Percentiles rank a stretch among this genome's conserved stretches.
phyloP scores from a whole-genome alignment of 92 coral and sea anemone genomes.

The Phenganax marumi region DNA sequence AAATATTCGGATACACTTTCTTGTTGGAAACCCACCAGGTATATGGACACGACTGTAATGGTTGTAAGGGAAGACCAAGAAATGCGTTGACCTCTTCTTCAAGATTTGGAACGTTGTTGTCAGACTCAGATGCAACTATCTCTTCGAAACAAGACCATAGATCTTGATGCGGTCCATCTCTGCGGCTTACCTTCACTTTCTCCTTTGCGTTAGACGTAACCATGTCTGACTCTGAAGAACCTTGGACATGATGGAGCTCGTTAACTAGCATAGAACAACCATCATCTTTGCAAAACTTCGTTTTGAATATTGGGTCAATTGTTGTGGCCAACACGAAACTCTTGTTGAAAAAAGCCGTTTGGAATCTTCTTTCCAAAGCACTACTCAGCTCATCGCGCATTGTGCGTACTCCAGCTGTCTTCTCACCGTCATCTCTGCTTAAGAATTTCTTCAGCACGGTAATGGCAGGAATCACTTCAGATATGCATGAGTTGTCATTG shows the following conservation, averaged over 20 bases:
- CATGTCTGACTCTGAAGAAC: conserved; percentile 19
- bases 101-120: conserved; percentile 6
- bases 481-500: conserved; percentile 23
- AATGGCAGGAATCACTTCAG: conserved; percentile 27
- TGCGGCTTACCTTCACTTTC: conserved; percentile 11
- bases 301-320: conserved; percentile 22
- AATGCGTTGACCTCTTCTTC: conserved; percentile 8
- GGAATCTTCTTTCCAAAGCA: conserved; percentile 15
- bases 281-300: conserved; percentile 26
- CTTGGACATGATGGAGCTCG: conserved; percentile 1
- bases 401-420: conserved; percentile 13
- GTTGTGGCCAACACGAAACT: conserved; percentile 1
- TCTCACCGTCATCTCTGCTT: conserved; percentile 33
- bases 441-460: conserved; percentile 39
- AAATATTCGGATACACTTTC: not conserved
- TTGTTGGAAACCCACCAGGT: not conserved
- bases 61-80: conserved; percentile 2
- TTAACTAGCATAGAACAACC: conserved; percentile 16
- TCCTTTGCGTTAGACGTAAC: not conserved
- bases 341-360: conserved; percentile 3
- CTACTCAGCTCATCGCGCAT: too few relatives aligned
- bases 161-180: not conserved
- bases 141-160: not conserved
- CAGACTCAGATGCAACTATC: conserved; percentile 1
- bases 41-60: not conserved